These are phyloP conservation scores for Thunnus maccoyii DNA, from an alignment of 2,113 vertebrate species.

Conservation along the genomic window DNA sequence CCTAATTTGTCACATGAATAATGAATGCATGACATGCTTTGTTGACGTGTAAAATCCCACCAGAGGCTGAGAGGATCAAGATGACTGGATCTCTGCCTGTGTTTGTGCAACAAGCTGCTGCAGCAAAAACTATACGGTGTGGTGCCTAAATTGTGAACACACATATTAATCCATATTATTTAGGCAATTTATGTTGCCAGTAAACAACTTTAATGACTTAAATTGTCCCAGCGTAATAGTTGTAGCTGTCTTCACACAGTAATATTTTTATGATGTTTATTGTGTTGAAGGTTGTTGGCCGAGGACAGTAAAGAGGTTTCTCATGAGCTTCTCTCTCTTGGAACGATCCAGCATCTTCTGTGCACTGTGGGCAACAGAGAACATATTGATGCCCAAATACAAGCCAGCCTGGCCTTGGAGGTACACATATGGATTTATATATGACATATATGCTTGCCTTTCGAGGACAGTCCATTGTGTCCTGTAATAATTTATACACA, in stretches of 20 bases:
- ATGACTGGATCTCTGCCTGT: constrained; percentile 68
- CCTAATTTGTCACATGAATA: background rate
- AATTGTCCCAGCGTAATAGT: background rate
- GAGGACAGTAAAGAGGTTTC: constrained; percentile 77
- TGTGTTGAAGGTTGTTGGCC: constrained; percentile 82
- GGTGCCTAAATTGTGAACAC: background rate
- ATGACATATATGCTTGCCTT: too few species aligned
- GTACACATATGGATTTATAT: constrained; percentile 64
- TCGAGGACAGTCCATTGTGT: background rate
- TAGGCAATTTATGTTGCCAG: too few species aligned
- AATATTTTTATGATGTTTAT: background rate
- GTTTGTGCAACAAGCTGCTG: constrained; percentile 89
- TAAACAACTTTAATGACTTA: background rate
- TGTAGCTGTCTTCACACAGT: background rate
- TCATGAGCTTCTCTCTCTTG: constrained; percentile 84
- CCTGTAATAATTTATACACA: constrained; percentile 5
- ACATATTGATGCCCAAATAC: constrained; percentile 87
- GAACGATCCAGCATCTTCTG: constrained; percentile 85
- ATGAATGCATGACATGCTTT: background rate
- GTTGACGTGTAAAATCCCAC: background rate
- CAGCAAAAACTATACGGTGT: constrained; percentile 86
- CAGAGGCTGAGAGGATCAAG: constrained; percentile 62
- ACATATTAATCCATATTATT: too few species aligned
- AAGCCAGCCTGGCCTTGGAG: constrained; percentile 88
- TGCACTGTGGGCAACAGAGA: constrained; percentile 86